These are phyloP conservation scores for Trematocara zebra DNA, from an alignment of 2,113 vertebrate genomes.

Conservation along the genomic window DNA sequence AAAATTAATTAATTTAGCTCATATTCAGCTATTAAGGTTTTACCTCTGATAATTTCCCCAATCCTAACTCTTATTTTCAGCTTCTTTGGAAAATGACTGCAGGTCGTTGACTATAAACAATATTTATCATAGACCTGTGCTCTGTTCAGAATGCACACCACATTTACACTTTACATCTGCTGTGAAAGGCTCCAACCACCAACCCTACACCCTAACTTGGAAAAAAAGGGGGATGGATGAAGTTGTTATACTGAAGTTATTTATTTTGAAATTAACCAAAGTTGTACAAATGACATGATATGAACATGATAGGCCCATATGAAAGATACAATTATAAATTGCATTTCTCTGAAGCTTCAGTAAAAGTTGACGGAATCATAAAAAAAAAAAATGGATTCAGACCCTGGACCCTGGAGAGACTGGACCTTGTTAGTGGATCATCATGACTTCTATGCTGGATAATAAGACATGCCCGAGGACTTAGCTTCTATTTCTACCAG, in stretches of 20 bases:
- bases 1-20: neutral
- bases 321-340: neutral
- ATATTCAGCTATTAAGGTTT: neutral
- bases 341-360: neutral
- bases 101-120: neutral
- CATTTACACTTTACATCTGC: neutral
- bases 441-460: neutral
- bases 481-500: neutral
- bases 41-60: neutral
- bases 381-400: neutral
- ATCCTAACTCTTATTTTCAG: neutral
- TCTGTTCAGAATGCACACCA: neutral
- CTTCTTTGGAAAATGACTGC: neutral
- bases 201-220: neutral
- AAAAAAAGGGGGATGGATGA: rapidly evolving
- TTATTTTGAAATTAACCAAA: neutral
- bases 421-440: neutral
- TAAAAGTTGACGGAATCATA: neutral
- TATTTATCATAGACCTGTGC: rapidly evolving
- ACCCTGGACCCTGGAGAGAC: neutral
- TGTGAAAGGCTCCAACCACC: neutral
- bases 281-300: neutral
- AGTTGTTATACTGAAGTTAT: neutral
- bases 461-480: neutral
- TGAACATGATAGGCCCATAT: neutral